phyloP scores from a whole-genome alignment of 2,888 invertebrate species.

The Trachelus iudaicus region DNA sequence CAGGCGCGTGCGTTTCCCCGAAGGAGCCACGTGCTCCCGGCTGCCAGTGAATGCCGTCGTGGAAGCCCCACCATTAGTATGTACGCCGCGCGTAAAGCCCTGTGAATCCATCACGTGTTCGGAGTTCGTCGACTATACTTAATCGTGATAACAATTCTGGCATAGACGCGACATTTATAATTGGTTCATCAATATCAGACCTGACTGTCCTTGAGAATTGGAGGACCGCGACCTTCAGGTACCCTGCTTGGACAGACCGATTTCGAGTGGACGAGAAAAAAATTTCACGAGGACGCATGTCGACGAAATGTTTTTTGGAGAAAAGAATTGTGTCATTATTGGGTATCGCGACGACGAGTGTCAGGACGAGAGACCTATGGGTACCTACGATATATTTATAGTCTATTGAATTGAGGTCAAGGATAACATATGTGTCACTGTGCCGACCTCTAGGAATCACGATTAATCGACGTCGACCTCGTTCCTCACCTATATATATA shows the following conservation, averaged over 20 bases:
- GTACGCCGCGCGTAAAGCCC: slow-evolving; percentile 14
- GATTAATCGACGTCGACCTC: not conserved
- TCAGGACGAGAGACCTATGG: not conserved
- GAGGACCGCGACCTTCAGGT: not conserved
- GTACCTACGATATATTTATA: not conserved
- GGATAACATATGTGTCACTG: not conserved
- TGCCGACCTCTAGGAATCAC: not conserved
- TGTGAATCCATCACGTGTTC: not conserved
- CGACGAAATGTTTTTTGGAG: not conserved
- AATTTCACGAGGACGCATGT: not conserved
- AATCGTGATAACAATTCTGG: not conserved
- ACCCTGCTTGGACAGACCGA: no score
- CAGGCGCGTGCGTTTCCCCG: slow-evolving; percentile 34
- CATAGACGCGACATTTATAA: not conserved
- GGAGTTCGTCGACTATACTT: slow-evolving; percentile 1
- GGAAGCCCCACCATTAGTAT: slow-evolving; percentile 23
- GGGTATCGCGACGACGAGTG: not conserved
- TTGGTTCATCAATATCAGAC: not conserved
- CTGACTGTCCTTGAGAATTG: not conserved
- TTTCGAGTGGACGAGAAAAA: not conserved
- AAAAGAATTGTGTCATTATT: rapidly evolving
- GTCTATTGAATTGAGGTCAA: not conserved
- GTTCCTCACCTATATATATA: not conserved
- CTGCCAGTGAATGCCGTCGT: slow-evolving; percentile 36
- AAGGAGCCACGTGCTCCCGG: slow-evolving; percentile 42